These are phyloP conservation scores for Sinelater perroti DNA, from an alignment of 2,888 invertebrate genomes.

Conservation along the genomic window DNA sequence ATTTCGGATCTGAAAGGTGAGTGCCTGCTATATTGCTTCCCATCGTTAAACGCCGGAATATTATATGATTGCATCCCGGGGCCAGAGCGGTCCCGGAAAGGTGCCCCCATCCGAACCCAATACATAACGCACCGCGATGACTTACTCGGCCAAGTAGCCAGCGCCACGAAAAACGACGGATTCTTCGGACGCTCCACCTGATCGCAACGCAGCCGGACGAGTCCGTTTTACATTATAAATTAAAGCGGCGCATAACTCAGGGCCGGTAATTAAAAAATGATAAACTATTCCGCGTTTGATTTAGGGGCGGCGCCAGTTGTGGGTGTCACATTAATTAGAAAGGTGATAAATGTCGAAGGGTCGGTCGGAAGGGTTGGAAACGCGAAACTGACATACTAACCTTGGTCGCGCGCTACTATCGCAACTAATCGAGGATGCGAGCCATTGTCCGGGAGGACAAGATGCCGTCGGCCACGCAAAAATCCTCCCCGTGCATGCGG, in stretches of 20 bases:
- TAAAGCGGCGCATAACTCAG: conserved; percentile 28
- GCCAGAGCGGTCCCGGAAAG: too few relatives aligned
- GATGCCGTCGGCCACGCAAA: conserved; percentile 7
- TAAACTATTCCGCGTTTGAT: conserved; percentile 41
- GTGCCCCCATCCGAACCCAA: too few relatives aligned
- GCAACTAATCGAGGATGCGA: background rate
- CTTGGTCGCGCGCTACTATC: conserved; percentile 22
- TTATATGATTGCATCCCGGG: too few relatives aligned
- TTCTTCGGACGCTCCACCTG: too few relatives aligned
- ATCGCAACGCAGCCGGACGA: too few relatives aligned
- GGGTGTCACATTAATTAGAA: conserved; percentile 43
- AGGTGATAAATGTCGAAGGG: conserved; percentile 42
- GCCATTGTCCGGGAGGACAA: background rate
- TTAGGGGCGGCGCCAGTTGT: conserved; percentile 42
- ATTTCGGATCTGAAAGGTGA: conserved; percentile 59
- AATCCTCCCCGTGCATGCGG: conserved; percentile 26
- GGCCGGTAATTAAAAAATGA: conserved; percentile 41
- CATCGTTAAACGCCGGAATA: conserved; percentile 38
- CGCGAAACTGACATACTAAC: conserved; percentile 31
- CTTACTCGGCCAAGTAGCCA: too few relatives aligned
- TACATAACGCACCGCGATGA: too few relatives aligned
- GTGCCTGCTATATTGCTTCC: conserved; percentile 59
- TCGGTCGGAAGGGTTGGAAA: conserved; percentile 35
- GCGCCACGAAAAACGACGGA: too few relatives aligned
- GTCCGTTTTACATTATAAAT: conserved; percentile 30